Evolutionary conservation across 1,140 invertebrate species (phyloP).

Genomic region (Hirudo medicinalis): DNA sequence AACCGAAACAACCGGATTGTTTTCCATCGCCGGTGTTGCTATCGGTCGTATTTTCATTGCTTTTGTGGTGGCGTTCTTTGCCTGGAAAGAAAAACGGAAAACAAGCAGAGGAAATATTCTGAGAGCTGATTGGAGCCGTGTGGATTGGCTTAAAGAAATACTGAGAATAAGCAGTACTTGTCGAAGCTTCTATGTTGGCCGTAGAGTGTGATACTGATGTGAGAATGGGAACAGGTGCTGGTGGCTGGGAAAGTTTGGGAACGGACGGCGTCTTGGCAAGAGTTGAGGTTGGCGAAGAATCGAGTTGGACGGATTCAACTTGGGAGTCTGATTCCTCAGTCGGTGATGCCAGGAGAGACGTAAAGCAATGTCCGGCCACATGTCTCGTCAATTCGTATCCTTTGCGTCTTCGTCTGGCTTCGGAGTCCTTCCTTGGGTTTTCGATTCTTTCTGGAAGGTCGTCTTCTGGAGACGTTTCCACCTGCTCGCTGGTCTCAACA

Average conservation of each 20-base stretch:
- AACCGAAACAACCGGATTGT: slow-evolving; percentile 5
- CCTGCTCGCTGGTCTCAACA: neutral
- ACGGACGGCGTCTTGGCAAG: neutral
- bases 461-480: neutral
- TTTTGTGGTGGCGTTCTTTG: neutral
- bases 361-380: neutral
- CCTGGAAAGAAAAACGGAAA: slow-evolving; percentile 4
- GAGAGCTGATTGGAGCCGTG: neutral
- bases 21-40: neutral
- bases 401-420: neutral
- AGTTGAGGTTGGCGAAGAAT: neutral
- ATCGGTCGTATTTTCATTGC: neutral
- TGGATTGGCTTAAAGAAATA: no score
- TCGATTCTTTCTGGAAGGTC: no score
- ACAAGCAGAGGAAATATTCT: neutral
- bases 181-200: neutral
- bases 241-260: neutral
- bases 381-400: slow-evolving; percentile 3
- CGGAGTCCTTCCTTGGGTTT: neutral
- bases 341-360: slow-evolving; percentile 2
- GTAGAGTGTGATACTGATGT: neutral
- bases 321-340: slow-evolving; percentile 2
- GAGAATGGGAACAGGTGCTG: neutral
- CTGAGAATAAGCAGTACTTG: neutral
- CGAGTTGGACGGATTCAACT: neutral